phyloP scores from a whole-genome alignment of 2,888 invertebrate species.

The Agrochola lota region DNA sequence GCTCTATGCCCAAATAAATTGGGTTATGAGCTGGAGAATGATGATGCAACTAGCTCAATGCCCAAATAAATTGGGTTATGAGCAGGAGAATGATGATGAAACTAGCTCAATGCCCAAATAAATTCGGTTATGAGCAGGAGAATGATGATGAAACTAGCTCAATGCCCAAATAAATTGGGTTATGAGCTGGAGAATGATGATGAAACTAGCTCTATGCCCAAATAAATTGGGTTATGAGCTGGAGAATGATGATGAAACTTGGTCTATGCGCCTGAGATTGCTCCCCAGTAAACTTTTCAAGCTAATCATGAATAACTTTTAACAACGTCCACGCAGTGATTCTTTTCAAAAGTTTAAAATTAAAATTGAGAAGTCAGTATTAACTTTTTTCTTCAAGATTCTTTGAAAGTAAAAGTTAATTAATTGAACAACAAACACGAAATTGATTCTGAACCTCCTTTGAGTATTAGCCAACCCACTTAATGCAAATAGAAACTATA shows the following conservation, averaged over 20 bases:
- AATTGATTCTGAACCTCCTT: slow-evolving; percentile 7
- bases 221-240: no score
- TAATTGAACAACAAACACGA: slow-evolving; percentile 18
- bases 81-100: no score
- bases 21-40: no score
- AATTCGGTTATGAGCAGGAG: no score
- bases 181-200: no score
- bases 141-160: slow-evolving; percentile 18
- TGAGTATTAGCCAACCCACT: slow-evolving; percentile 11
- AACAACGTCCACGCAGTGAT: slow-evolving; percentile 23
- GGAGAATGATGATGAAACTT: slow-evolving; percentile 14
- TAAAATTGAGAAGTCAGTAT: slow-evolving; percentile 20
- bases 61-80: no score
- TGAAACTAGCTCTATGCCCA: no score
- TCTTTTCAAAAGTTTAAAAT: slow-evolving; percentile 21
- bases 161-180: background rate
- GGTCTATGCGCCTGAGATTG: slow-evolving; percentile 20
- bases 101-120: no score
- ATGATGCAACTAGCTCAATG: no score
- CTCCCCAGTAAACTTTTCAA: slow-evolving; percentile 31
- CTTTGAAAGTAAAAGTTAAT: slow-evolving; percentile 20
- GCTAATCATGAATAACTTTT: slow-evolving; percentile 30
- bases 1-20: slow-evolving; percentile 1
- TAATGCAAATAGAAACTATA: slow-evolving; percentile 31
- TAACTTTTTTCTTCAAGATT: slow-evolving; percentile 27